These are phyloP conservation scores for Drosophila ezoana DNA, from an alignment of 2,888 invertebrate genomes.

Conservation along the genomic window DNA sequence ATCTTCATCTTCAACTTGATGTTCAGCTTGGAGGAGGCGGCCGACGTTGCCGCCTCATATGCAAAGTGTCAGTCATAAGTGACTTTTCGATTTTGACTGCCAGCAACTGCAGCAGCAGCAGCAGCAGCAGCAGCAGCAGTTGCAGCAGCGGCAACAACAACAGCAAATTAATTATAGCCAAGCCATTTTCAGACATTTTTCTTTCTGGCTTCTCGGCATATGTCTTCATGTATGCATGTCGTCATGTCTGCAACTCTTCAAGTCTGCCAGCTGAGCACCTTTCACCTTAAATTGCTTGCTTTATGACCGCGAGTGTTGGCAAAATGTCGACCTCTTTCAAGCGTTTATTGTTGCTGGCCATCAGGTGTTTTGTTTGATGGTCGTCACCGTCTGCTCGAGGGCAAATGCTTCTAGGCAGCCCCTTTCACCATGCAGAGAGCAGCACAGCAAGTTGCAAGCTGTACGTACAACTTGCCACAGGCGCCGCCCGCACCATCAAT, in stretches of 20 bases:
- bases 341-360: slow-evolving; percentile 35
- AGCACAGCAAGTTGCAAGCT: slow-evolving; percentile 10
- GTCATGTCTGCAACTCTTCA: slow-evolving; percentile 25
- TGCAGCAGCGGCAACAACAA: slow-evolving; percentile 45
- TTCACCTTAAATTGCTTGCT: slow-evolving; percentile 78
- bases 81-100: slow-evolving; percentile 78
- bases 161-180: slow-evolving; percentile 76
- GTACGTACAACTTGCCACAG: slow-evolving; percentile 40
- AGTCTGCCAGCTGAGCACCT: slow-evolving; percentile 66
- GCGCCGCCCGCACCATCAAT: slow-evolving; percentile 23
- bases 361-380: slow-evolving; percentile 42
- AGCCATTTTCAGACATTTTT: slow-evolving; percentile 68
- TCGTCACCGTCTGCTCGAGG: slow-evolving; percentile 39
- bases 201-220: slow-evolving; percentile 22
- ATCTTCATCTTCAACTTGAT: slow-evolving; percentile 65
- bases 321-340: slow-evolving; percentile 72
- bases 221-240: slow-evolving; percentile 24
- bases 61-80: slow-evolving; percentile 81
- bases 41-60: slow-evolving; percentile 66
- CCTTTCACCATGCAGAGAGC: slow-evolving; percentile 58
- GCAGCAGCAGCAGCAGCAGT: slow-evolving; percentile 12
- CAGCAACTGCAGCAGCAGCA: slow-evolving; percentile 54
- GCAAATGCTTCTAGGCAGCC: slow-evolving; percentile 50
- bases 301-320: slow-evolving; percentile 73
- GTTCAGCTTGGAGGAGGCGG: slow-evolving; percentile 31